Evolutionary conservation across 2,797 vertebrate species (phyloP).

Genomic region (Podarcis lilfordi): DNA sequence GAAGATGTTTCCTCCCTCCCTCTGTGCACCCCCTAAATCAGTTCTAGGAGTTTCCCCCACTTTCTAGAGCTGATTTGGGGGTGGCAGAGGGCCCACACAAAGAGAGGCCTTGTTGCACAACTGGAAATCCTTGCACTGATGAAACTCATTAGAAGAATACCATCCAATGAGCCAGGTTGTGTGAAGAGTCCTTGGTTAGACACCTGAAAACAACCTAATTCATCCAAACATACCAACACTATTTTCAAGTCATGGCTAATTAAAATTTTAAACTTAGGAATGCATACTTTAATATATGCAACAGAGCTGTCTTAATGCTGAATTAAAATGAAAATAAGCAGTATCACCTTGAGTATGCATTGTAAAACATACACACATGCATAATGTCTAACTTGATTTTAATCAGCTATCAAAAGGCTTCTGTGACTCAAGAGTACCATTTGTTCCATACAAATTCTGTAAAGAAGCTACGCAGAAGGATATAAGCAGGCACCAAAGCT

Average conservation of each 20-base stretch:
- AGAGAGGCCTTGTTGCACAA: too few species aligned
- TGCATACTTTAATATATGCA: background rate
- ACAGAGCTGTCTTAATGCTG: background rate
- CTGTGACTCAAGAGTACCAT: background rate
- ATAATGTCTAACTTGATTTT: background rate
- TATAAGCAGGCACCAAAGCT: background rate
- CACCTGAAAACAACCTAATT: background rate
- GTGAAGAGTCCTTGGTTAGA: background rate
- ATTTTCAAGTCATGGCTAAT: background rate
- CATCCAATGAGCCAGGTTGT: background rate
- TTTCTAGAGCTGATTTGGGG: too few species aligned
- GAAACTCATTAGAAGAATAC: too few species aligned
- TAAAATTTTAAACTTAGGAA: background rate
- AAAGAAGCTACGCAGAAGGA: background rate
- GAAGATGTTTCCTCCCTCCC: too few species aligned
- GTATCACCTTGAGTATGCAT: background rate
- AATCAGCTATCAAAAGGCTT: background rate
- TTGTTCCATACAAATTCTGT: background rate
- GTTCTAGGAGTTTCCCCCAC: too few species aligned
- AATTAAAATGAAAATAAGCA: background rate
- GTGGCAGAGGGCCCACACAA: too few species aligned
- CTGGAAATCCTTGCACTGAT: too few species aligned
- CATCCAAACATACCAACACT: background rate
- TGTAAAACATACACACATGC: background rate
- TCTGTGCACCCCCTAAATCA: too few species aligned